Base-by-base conservation (phyloP, 37 sponge, comb jelly and placozoan genomes). In the Geodia barretti region DNA sequence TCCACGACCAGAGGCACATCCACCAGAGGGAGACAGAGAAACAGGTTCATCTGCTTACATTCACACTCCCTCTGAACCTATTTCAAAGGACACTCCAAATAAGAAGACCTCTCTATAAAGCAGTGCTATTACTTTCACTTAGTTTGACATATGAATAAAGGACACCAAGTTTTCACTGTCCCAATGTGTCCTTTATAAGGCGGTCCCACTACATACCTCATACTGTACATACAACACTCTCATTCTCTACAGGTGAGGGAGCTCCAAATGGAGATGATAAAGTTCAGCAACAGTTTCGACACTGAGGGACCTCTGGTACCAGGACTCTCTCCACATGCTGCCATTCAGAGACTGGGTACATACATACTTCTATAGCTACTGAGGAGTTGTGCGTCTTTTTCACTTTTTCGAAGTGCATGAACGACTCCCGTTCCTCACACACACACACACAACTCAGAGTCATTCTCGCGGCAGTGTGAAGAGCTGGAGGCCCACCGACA, bases 201-300 rank as follows among this genome's bases (percentile, higher is more conserved):
- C 14, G 14, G 7, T 47, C 11, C 54, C 7, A 17, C 11, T 47
- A 47, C 54, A 47, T 14, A 47, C 54, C 54, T 17, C 54, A 47
- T 14, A 47, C 54, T 17, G n/a, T n/a, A 47, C 54, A 47, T 14
- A 47, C 54, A 47, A 47, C 54, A 47, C 54, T 17, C 54, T 17
- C 54, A 47, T 14, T 17, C 54, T 17, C 54, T 47, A 14, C 14
- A 47, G 25, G 85, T 90, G 39, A 88, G 93, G 80, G 82, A 34
- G 3, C 94, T 97, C 68, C 70, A 72, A n/a, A 90, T 97, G 61
- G 84, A 91, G 72, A 88, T 86, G 59, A 97, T 93, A 41, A 94
- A 88, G 66, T 91, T 94, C 38, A 69, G 94, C 36, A 97, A 94
- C 68, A 93, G 87, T 38, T 97, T 97, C 88, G 97, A 97, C 78